Base-by-base conservation (phyloP, 2,113 vertebrate genomes). In the Sinocyclocheilus anophthalmus region DNA sequence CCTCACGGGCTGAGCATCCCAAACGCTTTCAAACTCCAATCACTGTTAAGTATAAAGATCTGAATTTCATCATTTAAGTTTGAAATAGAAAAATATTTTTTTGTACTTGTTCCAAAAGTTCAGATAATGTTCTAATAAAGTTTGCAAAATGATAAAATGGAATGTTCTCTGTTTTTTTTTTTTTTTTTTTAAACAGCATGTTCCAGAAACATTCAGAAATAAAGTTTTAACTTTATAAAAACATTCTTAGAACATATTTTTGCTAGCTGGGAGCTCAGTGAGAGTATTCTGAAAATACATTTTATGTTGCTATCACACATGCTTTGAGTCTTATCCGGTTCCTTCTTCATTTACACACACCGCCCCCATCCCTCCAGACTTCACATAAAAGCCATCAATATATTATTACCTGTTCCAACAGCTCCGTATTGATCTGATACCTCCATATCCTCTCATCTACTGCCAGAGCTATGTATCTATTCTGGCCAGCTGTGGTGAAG, bases 391-490 rank as follows among this genome's bases (percentile, higher is more conserved):
- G 0, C 57, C 42, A 33, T n/a, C 65, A 67, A 78, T 85, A 39
- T 67, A 78, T 53, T 69, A 78, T 85, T 50, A 85, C 84, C 75
- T 79, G 84, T 85, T 50, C 45, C 22, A 14, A 9, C 48, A 63
- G 26, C 57, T 69, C 42, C 12, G 16, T 37, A 78, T 85, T 39
- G 84, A 85, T 37, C 42, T 12, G 18, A 6, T 12, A 14, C 37
- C 59, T 61, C 26, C 76, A 45, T 78, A 42, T 67, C 75, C 69
- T 77, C 70, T 59, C 69, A 57, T 84, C 33, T 45, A 30, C 33
- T 78, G 18, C 22, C 20, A 3, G 10, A 53, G 50, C 30, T 20
- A n/a, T 84, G 26, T 42, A 65, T 77, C 72, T 50, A n/a, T 67
- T 78, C 24, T 63, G 55, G 8, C 33, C 59, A 24, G 76, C 63